phyloP scores from a whole-genome alignment of 2,797 vertebrate species.

The Aeoliscus strigatus region DNA sequence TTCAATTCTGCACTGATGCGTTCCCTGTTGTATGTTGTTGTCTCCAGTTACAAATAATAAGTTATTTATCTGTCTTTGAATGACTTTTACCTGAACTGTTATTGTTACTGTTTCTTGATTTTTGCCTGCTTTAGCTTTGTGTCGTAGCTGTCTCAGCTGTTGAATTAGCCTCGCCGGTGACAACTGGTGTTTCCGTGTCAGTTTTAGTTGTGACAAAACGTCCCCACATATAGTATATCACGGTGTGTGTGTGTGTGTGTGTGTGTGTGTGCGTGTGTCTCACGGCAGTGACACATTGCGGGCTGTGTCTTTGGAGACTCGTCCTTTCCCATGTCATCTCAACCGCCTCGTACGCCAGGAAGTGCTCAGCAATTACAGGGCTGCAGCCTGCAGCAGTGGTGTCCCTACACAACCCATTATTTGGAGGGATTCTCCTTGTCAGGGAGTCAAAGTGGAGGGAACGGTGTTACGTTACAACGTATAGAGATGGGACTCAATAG shows the following conservation, averaged over 20 bases:
- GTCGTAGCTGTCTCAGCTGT: too few species aligned
- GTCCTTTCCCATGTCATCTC: constrained; percentile 65
- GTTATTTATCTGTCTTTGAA: too few species aligned
- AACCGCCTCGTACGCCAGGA: constrained; percentile 61
- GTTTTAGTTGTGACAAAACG: too few species aligned
- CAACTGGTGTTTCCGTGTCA: too few species aligned
- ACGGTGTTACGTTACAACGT: constrained; percentile 66
- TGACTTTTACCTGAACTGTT: too few species aligned
- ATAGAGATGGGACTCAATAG: constrained; percentile 52
- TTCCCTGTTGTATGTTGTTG: constrained; percentile 13
- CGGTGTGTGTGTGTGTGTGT: too few species aligned
- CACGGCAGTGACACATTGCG: constrained; percentile 22
- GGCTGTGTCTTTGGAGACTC: constrained; percentile 43
- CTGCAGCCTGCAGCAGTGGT: constrained; percentile 66
- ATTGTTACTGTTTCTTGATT: too few species aligned
- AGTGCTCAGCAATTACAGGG: constrained; percentile 59
- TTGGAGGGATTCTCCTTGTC: constrained; percentile 62
- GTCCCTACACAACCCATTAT: constrained; percentile 68
- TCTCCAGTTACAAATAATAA: background rate
- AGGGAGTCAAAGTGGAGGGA: constrained; percentile 56
- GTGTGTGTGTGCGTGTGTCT: constrained; percentile 8
- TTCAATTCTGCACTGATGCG: too few species aligned
- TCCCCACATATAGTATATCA: too few species aligned
- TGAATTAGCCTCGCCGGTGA: too few species aligned
- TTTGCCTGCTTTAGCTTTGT: too few species aligned